These are phyloP conservation scores for Nannobrachium achirus DNA, from an alignment of 2,113 vertebrate genomes.

Conservation along the genomic window DNA sequence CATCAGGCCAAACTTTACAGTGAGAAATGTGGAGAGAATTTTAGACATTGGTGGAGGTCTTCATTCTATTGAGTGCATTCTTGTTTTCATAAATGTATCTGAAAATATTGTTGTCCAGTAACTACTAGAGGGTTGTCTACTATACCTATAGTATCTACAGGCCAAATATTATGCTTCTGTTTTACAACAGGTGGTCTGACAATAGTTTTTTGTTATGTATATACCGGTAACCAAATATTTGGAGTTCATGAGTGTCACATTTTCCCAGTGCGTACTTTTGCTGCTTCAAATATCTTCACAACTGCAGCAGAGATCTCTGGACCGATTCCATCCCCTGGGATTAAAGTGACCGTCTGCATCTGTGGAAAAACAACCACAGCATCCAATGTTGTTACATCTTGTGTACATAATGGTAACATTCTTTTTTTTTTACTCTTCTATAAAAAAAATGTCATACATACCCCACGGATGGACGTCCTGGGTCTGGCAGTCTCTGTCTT, in stretches of 20 bases:
- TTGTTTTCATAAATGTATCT: too few species aligned
- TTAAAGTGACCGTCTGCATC: slow-evolving; percentile 93
- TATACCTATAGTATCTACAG: too few species aligned
- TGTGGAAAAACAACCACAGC: slow-evolving; percentile 60
- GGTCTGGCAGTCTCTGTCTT: slow-evolving; percentile 83
- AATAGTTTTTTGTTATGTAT: too few species aligned
- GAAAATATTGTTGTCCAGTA: too few species aligned
- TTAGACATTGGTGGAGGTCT: too few species aligned
- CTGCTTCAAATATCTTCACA: slow-evolving; percentile 94
- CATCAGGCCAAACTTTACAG: too few species aligned
- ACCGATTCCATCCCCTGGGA: slow-evolving; percentile 97
- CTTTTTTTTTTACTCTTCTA: slow-evolving; percentile 31
- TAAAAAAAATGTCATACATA: slow-evolving; percentile 51
- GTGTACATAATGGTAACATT: slow-evolving; percentile 45
- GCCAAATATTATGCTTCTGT: too few species aligned
- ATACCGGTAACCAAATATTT: too few species aligned
- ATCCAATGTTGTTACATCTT: neutral
- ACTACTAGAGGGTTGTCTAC: too few species aligned
- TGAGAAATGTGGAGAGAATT: too few species aligned
- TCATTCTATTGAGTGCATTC: too few species aligned
- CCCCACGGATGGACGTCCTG: slow-evolving; percentile 84
- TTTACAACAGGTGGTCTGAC: too few species aligned
- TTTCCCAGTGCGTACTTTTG: slow-evolving; percentile 80
- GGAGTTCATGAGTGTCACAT: neutral
- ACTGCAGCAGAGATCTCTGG: slow-evolving; percentile 93